phyloP scores from a whole-genome alignment of 2,113 vertebrate species.

The Alectura lathami region DNA sequence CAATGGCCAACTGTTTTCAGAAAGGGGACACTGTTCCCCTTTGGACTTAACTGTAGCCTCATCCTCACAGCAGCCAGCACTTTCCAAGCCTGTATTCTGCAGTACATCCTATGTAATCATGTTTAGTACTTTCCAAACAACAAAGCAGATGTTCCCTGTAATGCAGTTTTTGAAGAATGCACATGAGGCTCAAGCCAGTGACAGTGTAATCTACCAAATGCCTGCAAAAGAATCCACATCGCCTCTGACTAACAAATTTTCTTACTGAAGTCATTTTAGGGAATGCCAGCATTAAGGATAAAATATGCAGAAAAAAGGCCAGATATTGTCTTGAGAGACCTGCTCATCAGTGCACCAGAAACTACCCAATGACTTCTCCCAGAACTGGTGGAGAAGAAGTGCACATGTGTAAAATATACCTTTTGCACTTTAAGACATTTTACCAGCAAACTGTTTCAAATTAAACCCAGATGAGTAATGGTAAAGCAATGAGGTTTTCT shows the following conservation, averaged over 20 bases:
- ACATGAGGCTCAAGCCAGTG: constrained; percentile 34
- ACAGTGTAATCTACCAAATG: constrained; percentile 60
- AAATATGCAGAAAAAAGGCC: constrained; percentile 59
- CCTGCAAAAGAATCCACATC: constrained; percentile 36
- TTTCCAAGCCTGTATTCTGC: constrained; percentile 22
- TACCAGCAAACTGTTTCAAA: constrained; percentile 35
- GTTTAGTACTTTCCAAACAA: constrained; percentile 62
- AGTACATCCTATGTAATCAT: constrained; percentile 3
- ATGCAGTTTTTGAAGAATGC: constrained; percentile 61
- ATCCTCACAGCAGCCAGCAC: constrained; percentile 8
- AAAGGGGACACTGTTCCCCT: constrained; percentile 13
- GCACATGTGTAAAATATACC: constrained; percentile 25
- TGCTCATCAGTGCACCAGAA: constrained; percentile 22
- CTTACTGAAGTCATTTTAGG: constrained; percentile 65
- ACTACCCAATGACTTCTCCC: constrained; percentile 19
- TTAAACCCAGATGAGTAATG: constrained; percentile 52
- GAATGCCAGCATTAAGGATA: constrained; percentile 48
- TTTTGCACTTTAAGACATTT: constrained; percentile 37
- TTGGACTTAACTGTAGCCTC: constrained; percentile 30
- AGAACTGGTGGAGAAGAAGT: background rate
- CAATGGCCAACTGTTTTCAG: constrained; percentile 34
- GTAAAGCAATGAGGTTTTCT: constrained; percentile 20
- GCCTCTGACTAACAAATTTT: constrained; percentile 59
- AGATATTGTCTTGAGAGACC: constrained; percentile 14
- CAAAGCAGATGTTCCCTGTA: constrained; percentile 66